These are phyloP conservation scores for Piaya cayana DNA, from an alignment of 2,113 vertebrate species.

Conservation along the genomic window DNA sequence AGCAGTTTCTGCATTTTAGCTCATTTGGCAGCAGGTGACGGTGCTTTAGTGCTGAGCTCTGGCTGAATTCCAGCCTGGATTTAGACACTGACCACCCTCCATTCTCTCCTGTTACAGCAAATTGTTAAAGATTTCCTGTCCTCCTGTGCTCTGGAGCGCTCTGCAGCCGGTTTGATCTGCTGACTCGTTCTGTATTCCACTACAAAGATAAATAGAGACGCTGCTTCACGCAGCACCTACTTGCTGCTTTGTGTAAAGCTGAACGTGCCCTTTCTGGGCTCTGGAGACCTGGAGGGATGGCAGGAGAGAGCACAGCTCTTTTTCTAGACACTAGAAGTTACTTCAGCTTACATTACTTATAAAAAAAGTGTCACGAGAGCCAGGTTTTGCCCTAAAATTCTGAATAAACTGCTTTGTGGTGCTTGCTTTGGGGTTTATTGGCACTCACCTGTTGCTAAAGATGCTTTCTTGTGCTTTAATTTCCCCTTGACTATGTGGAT, in stretches of 20 bases:
- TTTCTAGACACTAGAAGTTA: neutral
- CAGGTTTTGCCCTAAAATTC: neutral
- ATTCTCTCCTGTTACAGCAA: neutral
- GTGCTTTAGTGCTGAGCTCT: neutral
- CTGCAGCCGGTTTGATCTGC: neutral
- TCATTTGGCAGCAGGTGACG: neutral
- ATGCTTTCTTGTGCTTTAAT: neutral
- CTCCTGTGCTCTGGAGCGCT: neutral
- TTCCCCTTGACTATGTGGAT: neutral
- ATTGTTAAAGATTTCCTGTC: slow-evolving; percentile 20
- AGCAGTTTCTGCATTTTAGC: neutral
- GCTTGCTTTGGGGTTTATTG: neutral
- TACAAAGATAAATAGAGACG: neutral
- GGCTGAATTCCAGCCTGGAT: slow-evolving; percentile 7
- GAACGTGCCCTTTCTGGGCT: neutral
- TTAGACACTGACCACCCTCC: slow-evolving; percentile 2
- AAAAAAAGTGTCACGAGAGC: neutral
- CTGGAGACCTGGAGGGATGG: neutral
- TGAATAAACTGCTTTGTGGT: neutral
- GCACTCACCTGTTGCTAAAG: neutral
- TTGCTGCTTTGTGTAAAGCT: neutral
- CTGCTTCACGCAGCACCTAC: neutral
- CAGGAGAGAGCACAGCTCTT: neutral
- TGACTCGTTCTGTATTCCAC: neutral
- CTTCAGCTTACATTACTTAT: neutral